phyloP scores from a whole-genome alignment of 2,888 invertebrate species.

The Harpalus rufipes region DNA sequence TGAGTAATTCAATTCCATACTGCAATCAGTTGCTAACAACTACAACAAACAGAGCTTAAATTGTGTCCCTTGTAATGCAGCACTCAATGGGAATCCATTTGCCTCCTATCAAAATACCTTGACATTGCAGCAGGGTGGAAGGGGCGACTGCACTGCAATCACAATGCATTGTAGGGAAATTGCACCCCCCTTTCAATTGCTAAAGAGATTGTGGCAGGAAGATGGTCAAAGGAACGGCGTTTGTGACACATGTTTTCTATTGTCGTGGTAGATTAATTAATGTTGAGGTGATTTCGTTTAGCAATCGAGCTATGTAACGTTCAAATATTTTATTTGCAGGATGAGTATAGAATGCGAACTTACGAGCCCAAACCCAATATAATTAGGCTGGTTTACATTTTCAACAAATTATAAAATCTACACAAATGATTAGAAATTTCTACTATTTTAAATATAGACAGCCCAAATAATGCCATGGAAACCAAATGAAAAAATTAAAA shows the following conservation, averaged over 20 bases:
- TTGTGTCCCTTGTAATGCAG: slow-evolving; percentile 24
- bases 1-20: slow-evolving; percentile 21
- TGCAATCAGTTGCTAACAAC: slow-evolving; percentile 36
- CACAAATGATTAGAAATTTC: no score
- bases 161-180: slow-evolving; percentile 56
- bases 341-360: neutral
- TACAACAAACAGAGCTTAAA: slow-evolving; percentile 40
- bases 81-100: slow-evolving; percentile 20
- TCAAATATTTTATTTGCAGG: neutral
- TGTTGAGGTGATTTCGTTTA: neutral
- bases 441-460: no score
- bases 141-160: slow-evolving; percentile 33
- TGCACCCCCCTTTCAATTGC: slow-evolving; percentile 47
- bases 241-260: neutral
- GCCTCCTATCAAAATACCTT: slow-evolving; percentile 37
- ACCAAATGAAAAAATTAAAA: no score
- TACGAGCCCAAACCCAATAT: no score
- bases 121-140: slow-evolving; percentile 13
- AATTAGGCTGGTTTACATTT: no score
- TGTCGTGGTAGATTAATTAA: neutral
- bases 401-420: no score
- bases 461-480: no score
- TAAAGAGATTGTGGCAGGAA: neutral
- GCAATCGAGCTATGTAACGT: neutral
- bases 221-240: neutral